Base-by-base conservation (phyloP, 2,797 vertebrate species). In the Hephaestus fuliginosus region DNA sequence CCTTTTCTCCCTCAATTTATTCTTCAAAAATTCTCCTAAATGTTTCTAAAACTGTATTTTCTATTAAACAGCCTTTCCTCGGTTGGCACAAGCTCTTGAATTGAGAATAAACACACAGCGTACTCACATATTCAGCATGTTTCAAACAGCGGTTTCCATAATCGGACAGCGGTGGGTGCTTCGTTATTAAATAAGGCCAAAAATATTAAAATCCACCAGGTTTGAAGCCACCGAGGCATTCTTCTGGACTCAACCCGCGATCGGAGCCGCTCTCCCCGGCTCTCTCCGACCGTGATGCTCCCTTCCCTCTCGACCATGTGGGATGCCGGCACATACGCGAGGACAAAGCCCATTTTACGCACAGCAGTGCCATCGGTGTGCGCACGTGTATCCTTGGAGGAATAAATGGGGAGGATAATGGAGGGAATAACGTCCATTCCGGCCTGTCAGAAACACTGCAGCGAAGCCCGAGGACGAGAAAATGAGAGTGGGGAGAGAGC, bases 321-420 rank as follows among this genome's bases (percentile, higher is more conserved):
- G 80, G 78, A 74, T 76, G 75, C 73, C 53, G 78, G 72, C 62
- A 86, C 68, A 70, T 20, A 20, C 7, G 22, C 25, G n/a, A 66
- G 75, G 70, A 90, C 88, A 91, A 88, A 89, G 85, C 76, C 49
- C 49, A 2, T 46, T 77, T 78, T 61, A 76, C 60, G 39, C 76
- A 75, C 58, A 74, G 61, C 77, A 48, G 44, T 44, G n/a, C 44
- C 22, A 17, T 60, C n/a, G 14, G 10, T 17, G 51, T 12, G 1
- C 58, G 72, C 60, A 14, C 4, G 72, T 60, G 43, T 20, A 61
- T 81, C 53, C 65, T 25, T 33, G 7, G n/a, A 76, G 64, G 46
- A 55, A 73, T 68, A 82, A 46, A 25, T 1, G 6, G 39, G 48
- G 30, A 62, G 30, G 30, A 57, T 74, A 39, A 39, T 39, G 36